These are phyloP conservation scores for Chelonia mydas DNA, from an alignment of 2,797 vertebrate species.

Conservation along the genomic window DNA sequence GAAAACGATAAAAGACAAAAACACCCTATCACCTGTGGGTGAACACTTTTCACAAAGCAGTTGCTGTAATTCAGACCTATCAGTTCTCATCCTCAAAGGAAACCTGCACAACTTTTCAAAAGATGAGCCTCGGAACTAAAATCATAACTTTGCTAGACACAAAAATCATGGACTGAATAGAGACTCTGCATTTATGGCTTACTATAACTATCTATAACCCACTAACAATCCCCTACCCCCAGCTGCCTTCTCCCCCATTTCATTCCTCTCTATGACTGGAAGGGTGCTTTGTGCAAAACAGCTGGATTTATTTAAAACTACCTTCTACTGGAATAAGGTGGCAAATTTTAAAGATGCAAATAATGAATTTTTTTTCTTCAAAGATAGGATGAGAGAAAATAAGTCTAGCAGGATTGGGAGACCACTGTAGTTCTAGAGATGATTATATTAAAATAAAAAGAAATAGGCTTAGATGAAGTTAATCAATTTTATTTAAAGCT, in stretches of 20 bases:
- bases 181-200: too few species aligned
- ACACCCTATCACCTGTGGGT: background rate
- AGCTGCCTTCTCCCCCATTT: too few species aligned
- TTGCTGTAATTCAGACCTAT: background rate
- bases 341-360: background rate
- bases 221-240: too few species aligned
- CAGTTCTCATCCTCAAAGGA: background rate
- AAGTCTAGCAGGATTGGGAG: background rate
- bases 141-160: too few species aligned
- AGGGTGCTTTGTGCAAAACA: background rate
- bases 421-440: background rate
- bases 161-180: too few species aligned
- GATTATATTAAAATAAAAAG: background rate
- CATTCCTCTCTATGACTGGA: too few species aligned
- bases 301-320: background rate
- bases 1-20: background rate
- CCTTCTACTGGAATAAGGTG: background rate
- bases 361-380: background rate
- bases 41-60: background rate
- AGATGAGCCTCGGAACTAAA: too few species aligned
- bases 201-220: too few species aligned
- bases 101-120: too few species aligned
- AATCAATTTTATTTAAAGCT: background rate
- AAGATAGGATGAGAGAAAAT: background rate
- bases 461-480: background rate